These are phyloP conservation scores for Drosophila sucinea DNA, from an alignment of 1,140 invertebrate species.

Conservation along the genomic window DNA sequence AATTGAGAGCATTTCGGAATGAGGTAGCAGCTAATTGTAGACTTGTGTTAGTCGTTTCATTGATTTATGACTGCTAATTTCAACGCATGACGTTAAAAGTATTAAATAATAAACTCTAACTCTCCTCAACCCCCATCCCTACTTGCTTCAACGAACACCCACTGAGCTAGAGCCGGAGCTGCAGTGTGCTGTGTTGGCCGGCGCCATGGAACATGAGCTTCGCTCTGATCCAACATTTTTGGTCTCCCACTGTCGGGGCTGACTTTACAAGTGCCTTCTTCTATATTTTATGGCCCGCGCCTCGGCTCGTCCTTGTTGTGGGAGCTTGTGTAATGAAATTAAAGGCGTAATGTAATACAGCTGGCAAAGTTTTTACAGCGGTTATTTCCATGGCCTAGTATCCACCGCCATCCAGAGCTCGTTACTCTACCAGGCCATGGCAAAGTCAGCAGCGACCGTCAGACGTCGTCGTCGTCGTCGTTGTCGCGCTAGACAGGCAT, in stretches of 20 bases:
- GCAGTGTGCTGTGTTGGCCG: constrained; percentile 46
- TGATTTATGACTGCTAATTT: constrained; percentile 78
- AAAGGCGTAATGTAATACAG: constrained; percentile 80
- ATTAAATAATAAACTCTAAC: constrained; percentile 79
- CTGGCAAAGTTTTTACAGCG: constrained; percentile 74
- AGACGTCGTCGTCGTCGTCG: constrained; percentile 14
- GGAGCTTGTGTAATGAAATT: constrained; percentile 69
- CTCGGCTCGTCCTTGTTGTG: constrained; percentile 31
- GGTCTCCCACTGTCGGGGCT: constrained; percentile 14
- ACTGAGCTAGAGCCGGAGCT: constrained; percentile 43
- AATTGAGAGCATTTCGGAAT: constrained; percentile 19
- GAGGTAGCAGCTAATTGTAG: constrained; percentile 63
- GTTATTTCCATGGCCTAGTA: constrained; percentile 62
- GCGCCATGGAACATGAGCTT: constrained; percentile 65
- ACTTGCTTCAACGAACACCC: neutral
- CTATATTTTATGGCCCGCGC: constrained; percentile 64
- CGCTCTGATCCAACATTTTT: neutral
- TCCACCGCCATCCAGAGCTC: constrained; percentile 14
- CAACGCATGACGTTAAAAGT: constrained; percentile 74
- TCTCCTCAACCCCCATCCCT: constrained; percentile 11
- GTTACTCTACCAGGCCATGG: constrained; percentile 38
- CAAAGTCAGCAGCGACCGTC: constrained; percentile 3
- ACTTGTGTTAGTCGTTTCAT: constrained; percentile 76
- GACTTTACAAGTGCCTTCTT: constrained; percentile 76
- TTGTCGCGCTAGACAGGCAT: constrained; percentile 52